A percentile compares a stretch with the other conserved stretches of the same genome.
Conservation (phyloP, 2,797 vertebrate species). For the Scyliorhinus canicula region DNA sequence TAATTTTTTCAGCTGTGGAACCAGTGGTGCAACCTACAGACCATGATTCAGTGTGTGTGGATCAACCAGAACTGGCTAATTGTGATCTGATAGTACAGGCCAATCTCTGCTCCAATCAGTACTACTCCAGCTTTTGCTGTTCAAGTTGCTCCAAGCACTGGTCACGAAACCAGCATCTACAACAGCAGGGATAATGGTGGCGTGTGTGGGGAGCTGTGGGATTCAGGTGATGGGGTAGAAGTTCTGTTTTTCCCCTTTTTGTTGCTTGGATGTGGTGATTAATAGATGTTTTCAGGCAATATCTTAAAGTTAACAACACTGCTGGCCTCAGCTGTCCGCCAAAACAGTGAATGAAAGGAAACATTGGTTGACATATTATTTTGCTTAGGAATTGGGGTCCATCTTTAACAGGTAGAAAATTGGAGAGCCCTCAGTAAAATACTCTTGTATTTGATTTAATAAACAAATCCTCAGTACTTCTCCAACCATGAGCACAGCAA, state of each 20-base stretch:
- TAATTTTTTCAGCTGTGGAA: constrained; percentile 46
- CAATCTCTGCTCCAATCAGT: constrained; percentile 77
- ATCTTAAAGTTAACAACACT: not conserved
- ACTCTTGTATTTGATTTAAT: not conserved
- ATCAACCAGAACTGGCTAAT: constrained; percentile 87
- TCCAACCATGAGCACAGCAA: not conserved
- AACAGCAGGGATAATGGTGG: constrained; percentile 25
- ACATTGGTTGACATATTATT: not conserved
- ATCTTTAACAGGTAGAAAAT: not conserved
- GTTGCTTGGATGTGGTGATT: not conserved
- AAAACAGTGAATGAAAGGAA: constrained; percentile 1
- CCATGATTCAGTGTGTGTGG: constrained; percentile 63
- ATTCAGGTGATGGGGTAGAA: constrained; percentile 14
- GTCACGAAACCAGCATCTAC: not conserved
- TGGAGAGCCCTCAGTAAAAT: not conserved
- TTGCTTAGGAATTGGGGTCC: not conserved
- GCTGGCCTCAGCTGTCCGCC: not conserved
- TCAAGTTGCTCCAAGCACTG: constrained; percentile 73
- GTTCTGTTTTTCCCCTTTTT: not conserved
- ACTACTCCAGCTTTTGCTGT: constrained; percentile 91
- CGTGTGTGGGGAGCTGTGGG: not conserved
- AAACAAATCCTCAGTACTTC: not conserved
- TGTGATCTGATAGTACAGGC: constrained; percentile 85
- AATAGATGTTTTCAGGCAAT: constrained; percentile 7
- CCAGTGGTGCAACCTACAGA: constrained; percentile 37